phyloP scores from a whole-genome alignment of 2,888 invertebrate species.

The Andrena haemorrhoa region DNA sequence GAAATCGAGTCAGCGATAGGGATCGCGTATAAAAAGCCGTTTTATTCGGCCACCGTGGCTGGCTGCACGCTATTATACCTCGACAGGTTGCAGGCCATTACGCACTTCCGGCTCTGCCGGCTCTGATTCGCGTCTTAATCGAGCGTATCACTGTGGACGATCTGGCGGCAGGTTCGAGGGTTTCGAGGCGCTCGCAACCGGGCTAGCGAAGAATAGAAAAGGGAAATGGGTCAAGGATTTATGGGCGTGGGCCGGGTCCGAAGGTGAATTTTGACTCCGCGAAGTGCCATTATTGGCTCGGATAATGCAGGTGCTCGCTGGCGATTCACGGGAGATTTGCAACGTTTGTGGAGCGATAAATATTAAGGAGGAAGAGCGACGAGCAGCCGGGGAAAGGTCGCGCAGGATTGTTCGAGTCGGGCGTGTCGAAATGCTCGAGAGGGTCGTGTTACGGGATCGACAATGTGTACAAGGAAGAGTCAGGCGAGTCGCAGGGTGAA shows the following conservation, averaged over 20 bases:
- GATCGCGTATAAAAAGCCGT: slow-evolving; percentile 63
- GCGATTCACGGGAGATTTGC: neutral
- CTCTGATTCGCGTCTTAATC: slow-evolving; percentile 3
- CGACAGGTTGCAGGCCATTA: slow-evolving; percentile 14
- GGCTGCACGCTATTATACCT: neutral
- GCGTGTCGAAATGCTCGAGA: slow-evolving; percentile 7
- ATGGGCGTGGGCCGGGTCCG: neutral
- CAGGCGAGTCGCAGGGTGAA: slow-evolving; percentile 36
- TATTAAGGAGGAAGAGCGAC: neutral
- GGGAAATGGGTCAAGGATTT: neutral
- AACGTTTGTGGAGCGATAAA: neutral
- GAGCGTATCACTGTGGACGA: neutral
- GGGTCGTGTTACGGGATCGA: slow-evolving; percentile 25
- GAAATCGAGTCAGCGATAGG: slow-evolving; percentile 64
- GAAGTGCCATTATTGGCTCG: neutral
- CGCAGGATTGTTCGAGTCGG: slow-evolving; percentile 11
- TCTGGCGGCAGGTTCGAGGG: neutral
- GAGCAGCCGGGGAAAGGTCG: too few relatives aligned
- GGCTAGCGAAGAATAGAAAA: neutral
- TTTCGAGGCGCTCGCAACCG: neutral
- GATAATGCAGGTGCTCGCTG: neutral
- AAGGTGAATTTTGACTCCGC: neutral
- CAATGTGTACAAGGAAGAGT: slow-evolving; percentile 47
- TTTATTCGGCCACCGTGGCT: slow-evolving; percentile 42
- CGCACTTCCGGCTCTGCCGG: neutral